phyloP scores from a whole-genome alignment of 2,888 invertebrate genomes.

The Apamea monoglypha region DNA sequence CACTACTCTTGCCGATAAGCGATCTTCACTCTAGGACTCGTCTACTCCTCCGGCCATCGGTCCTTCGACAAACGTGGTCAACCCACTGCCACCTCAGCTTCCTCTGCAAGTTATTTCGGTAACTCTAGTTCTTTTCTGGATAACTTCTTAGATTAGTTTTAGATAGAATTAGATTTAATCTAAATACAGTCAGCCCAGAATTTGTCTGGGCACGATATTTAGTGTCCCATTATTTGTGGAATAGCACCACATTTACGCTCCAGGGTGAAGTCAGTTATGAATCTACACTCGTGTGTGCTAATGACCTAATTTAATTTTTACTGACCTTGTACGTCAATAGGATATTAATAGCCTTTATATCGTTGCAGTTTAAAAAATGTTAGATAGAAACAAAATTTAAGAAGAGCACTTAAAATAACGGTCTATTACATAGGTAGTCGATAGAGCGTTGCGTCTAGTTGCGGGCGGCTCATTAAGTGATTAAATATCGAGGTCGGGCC shows the following conservation, averaged over 20 bases:
- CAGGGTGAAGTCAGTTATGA: neutral
- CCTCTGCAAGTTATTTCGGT: neutral
- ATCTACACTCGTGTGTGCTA: neutral
- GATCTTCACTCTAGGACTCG: neutral
- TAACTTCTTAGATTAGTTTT: neutral
- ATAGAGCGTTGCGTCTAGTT: conserved; percentile 37
- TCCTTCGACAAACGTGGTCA: neutral
- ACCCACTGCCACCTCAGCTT: neutral
- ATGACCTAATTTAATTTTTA: neutral
- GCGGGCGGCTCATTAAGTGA: conserved; percentile 64
- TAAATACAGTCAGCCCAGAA: neutral
- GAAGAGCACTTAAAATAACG: conserved; percentile 58
- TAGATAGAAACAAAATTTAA: conserved; percentile 22
- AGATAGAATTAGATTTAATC: neutral
- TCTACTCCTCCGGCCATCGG: neutral
- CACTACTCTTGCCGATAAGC: neutral
- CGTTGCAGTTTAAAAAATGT: neutral
- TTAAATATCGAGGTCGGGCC: conserved; percentile 63
- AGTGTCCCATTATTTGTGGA: neutral
- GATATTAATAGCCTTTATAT: neutral
- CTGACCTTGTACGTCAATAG: neutral
- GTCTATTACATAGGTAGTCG: conserved; percentile 37
- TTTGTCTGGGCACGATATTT: neutral
- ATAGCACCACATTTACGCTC: neutral
- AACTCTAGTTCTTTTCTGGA: neutral